Conservation (phyloP, 2,113 vertebrate genomes). For the Microcebus griseorufus region DNA sequence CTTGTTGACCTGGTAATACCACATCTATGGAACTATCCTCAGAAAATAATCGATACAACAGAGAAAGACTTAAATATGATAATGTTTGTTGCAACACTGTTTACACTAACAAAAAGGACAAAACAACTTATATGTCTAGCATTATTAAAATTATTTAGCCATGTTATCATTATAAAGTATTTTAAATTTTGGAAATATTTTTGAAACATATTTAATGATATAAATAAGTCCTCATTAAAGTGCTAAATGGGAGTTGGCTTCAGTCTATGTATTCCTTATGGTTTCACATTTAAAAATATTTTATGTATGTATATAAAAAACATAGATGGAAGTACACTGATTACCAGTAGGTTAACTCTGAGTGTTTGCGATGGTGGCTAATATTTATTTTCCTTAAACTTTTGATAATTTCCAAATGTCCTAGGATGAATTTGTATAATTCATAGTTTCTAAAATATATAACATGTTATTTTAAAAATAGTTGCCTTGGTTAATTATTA, state of each 20-base stretch:
- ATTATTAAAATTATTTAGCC: constrained; percentile 11
- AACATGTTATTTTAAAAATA: constrained; percentile 20
- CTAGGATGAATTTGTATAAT: constrained; percentile 34
- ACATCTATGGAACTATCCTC: neutral
- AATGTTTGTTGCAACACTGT: neutral
- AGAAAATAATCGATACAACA: neutral
- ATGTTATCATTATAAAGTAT: neutral
- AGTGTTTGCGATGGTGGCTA: constrained; percentile 1
- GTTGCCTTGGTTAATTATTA: constrained; percentile 20
- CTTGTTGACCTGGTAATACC: neutral
- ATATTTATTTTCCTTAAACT: constrained; percentile 37
- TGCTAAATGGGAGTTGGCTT: neutral
- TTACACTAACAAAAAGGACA: neutral
- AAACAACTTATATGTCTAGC: neutral
- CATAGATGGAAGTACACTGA: neutral
- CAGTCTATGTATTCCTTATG: neutral
- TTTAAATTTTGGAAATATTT: constrained; percentile 48
- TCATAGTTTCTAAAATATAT: constrained; percentile 12
- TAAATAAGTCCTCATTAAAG: neutral
- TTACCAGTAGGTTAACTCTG: constrained; percentile 29
- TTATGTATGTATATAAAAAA: neutral
- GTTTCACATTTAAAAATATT: constrained; percentile 24
- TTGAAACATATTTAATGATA: neutral
- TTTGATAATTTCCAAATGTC: constrained; percentile 51
- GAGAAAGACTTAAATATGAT: neutral